Evolutionary conservation across 2,113 vertebrate species (phyloP), one percentile per base, ranked within the genome.

Genomic region (Protomyctophum bolini): DNA sequence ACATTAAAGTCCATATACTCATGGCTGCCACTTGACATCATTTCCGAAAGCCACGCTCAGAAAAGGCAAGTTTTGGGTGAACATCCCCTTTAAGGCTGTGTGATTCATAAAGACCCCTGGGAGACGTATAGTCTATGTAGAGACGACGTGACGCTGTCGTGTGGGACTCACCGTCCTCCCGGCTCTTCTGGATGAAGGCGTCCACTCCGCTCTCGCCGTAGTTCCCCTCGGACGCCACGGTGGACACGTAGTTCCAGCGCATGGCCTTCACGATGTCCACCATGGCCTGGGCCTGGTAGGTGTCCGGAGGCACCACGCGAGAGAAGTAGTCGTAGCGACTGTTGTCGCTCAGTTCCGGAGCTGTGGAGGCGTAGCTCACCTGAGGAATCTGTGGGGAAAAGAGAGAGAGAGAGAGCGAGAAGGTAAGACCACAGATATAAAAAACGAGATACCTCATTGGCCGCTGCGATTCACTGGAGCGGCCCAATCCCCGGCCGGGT

Each of bases 311-410:
- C 48, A 98, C 97, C 2, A 98, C 97, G 0, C 97, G 94, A 45
- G 97, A 98, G 90, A 98, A 98, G 94, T 96, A 98, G 90, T 98
- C 97, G 0, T 98, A 98, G 85, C 97, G 96, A 78, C 94, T 97
- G 94, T 97, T 98, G 81, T 98, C 97, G 0, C 97, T 98, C 86
- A 98, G 91, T 90, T 98, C 97, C 0, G 97, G 96, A 0, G 97
- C 97, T 0, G 96, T 98, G 83, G 97, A 98, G 68, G 97, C 97
- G 0, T 98, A 98, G 91, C 97, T 98, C 92, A 98, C 96, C 92
- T 98, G 97, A 62, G 97, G 97, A 70, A 98, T 98, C 97, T 98
- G 72, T 3, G 6, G 73, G 62, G 68, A 68, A 58, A 56, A 56
- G 8, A 63, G 50, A 55, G 15, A 56, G 50, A 28, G 8, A 1